Evolutionary conservation across 2,797 vertebrate genomes (phyloP).

Genomic region (Dipus sagitta): DNA sequence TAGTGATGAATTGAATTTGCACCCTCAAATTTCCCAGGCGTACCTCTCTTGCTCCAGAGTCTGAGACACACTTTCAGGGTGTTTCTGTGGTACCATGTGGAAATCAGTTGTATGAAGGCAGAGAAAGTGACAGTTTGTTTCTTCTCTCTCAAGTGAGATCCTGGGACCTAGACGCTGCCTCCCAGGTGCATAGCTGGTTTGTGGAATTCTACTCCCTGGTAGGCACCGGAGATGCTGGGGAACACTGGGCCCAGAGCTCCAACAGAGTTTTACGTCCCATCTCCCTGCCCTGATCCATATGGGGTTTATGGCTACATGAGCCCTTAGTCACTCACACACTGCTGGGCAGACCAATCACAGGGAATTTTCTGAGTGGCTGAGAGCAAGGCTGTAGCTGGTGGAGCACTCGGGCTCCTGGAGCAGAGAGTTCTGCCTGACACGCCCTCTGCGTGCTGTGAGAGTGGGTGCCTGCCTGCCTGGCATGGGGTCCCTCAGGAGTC

Average conservation of each 20-base stretch:
- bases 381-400: fast-evolving
- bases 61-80: conserved; percentile 15
- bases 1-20: conserved; percentile 85
- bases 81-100: neutral
- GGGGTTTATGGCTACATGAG: neutral
- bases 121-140: neutral
- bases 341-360: neutral
- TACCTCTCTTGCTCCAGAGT: conserved; percentile 47
- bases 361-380: conserved; percentile 27
- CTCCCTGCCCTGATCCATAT: neutral
- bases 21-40: conserved; percentile 70
- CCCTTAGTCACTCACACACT: neutral
- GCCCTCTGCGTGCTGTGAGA: fast-evolving
- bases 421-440: neutral
- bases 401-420: conserved; percentile 14
- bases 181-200: fast-evolving
- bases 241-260: fast-evolving
- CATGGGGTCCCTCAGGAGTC: too few relatives aligned
- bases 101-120: neutral
- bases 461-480: neutral
- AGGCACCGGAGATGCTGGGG: neutral
- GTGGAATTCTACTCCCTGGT: too few relatives aligned
- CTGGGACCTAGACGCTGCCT: fast-evolving
- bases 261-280: neutral
- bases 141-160: neutral